phyloP scores from a whole-genome alignment of 2,888 invertebrate species.

The Sinelater perroti region DNA sequence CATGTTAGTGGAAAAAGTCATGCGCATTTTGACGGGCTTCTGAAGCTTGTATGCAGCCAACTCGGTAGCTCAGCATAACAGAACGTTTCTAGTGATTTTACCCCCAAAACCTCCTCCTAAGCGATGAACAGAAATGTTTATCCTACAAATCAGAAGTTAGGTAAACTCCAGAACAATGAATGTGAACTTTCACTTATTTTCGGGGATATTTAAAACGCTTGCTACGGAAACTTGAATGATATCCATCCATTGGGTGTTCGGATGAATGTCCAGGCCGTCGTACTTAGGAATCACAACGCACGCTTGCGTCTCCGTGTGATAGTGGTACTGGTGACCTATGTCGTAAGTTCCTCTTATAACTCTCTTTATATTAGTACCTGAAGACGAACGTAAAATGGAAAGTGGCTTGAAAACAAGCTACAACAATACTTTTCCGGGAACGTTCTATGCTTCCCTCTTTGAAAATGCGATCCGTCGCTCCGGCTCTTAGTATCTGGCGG shows the following conservation, averaged over 20 bases:
- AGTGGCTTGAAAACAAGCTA: too few species aligned
- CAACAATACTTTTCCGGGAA: too few species aligned
- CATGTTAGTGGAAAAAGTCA: conserved; percentile 79
- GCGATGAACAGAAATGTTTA: conserved; percentile 75
- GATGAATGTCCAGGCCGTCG: conserved; percentile 71
- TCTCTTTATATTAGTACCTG: conserved; percentile 44
- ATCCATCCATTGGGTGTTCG: conserved; percentile 74
- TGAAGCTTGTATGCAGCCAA: conserved; percentile 72
- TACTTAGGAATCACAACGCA: conserved; percentile 72
- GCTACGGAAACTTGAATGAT: conserved; percentile 65
- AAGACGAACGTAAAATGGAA: too few species aligned
- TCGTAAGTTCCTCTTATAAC: conserved; percentile 66
- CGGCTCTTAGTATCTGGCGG: conserved; percentile 63
- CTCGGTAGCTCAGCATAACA: conserved; percentile 72
- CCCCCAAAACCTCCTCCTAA: conserved; percentile 85
- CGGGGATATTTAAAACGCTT: conserved; percentile 63
- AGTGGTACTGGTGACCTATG: conserved; percentile 76
- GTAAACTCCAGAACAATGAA: too few species aligned
- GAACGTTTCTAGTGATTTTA: conserved; percentile 72
- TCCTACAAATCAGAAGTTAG: conserved; percentile 61
- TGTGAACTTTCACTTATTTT: conserved; percentile 66
- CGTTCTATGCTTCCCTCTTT: conserved; percentile 48
- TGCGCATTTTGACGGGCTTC: conserved; percentile 74
- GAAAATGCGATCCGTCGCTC: conserved; percentile 60
- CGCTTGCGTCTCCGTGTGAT: conserved; percentile 78